These are phyloP conservation scores for Rhopalosiphum padi DNA, from an alignment of 1,140 invertebrate genomes.

Conservation along the genomic window DNA sequence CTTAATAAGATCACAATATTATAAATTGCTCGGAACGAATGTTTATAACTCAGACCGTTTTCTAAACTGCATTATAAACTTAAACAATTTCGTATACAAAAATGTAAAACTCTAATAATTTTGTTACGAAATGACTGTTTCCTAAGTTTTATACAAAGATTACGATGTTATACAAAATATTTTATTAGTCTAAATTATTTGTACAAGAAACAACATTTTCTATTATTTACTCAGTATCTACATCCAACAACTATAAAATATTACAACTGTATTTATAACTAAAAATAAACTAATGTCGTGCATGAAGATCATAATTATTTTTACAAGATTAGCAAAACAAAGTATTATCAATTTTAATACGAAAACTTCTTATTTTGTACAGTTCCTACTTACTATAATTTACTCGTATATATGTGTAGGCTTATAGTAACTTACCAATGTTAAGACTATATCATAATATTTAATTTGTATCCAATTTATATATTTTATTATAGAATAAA, in stretches of 20 bases:
- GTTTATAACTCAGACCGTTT: constrained; percentile 5
- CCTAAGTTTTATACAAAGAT: neutral
- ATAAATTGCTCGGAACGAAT: neutral
- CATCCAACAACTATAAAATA: neutral
- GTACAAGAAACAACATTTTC: neutral
- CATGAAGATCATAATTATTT: neutral
- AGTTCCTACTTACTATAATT: neutral
- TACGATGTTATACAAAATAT: constrained; percentile 2
- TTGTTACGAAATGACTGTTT: neutral
- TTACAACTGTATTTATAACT: neutral
- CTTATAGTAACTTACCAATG: neutral
- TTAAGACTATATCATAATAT: neutral
- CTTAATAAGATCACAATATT: constrained; percentile 22
- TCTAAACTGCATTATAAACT: neutral
- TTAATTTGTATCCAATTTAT: too few species aligned
- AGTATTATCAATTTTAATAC: neutral
- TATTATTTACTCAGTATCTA: neutral
- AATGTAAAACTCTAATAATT: constrained; percentile 32
- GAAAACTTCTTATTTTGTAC: neutral
- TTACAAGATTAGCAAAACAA: neutral
- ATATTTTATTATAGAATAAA: neutral
- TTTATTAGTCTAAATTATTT: neutral
- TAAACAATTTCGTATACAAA: neutral
- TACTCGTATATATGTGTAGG: neutral
- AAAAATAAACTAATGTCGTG: neutral